Base-by-base conservation (phyloP, 2,888 invertebrate species). In the Seira ritae region DNA sequence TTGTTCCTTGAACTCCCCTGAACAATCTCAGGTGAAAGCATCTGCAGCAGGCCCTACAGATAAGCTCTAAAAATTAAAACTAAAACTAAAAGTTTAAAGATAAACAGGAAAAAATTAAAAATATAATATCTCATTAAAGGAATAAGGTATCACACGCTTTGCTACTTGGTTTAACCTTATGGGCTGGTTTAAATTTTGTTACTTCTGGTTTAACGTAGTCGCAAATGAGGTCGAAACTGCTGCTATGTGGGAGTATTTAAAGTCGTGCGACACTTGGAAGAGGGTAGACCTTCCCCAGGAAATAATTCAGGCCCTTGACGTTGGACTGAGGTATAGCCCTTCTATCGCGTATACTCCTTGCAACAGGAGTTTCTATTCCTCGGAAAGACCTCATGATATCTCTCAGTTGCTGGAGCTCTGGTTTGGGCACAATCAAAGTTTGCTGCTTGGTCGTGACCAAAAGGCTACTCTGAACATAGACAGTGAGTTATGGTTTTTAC, bases 401-500 rank as follows among this genome's bases (percentile, higher is more conserved):
- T 94, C 95, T 0, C 94, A 94, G 69, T 97, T 98, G 0, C 31
- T 96, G 89, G 96, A 98, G 90, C 94, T 98, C 90, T 98, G 98
- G 95, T 94, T 95, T 82, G 99, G 99, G 3, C 94, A 97, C 90
- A 99, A 96, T 92, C 98, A 98, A 91, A 96, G 96, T 8, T 96
- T 97, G 0, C 94, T 97, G 85, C 94, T 98, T 74, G 97, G 97
- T 12, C 96, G 96, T 93, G 78, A 81, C 42, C 1, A 42, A 0
- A 94, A 93, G 88, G 95, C 96, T 73, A 95, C 95, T 91, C 91
- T 99, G 55, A 99, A 99, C 91, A 94, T 99, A 79, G 98, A 99
- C 91, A 95, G 95, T 95, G 90, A 89, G 90, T 50, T 24, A 55
- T n/a, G 20, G 22, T 62, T 10, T 20, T 20, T 22, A 22, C 15